Conservation (phyloP, 1,140 invertebrate genomes). For the Scaptomyza montana region DNA sequence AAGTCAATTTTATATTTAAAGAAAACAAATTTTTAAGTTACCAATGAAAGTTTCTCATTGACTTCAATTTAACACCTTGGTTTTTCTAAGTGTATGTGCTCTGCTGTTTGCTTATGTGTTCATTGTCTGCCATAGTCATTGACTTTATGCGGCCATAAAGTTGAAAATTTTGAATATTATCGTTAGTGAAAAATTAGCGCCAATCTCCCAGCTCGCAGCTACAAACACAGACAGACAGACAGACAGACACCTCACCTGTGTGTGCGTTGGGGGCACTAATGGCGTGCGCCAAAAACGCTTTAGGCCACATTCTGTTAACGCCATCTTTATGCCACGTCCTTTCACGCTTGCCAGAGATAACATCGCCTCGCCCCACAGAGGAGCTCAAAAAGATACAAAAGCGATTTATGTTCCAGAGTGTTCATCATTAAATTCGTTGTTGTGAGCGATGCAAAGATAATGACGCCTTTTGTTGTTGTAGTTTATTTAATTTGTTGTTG, state of each 20-base stretch:
- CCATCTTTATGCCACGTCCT: background rate
- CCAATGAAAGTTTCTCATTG: no score
- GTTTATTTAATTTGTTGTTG: constrained; percentile 6
- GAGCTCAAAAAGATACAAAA: constrained; percentile 39
- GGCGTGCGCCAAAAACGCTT: constrained; percentile 72
- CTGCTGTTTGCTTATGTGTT: background rate
- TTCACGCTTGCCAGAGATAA: constrained; percentile 15
- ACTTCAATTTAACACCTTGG: no score
- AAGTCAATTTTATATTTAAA: no score
- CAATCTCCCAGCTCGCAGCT: constrained; percentile 42
- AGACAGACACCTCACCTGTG: constrained; percentile 23
- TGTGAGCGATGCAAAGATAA: constrained; percentile 70
- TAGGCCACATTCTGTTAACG: constrained; percentile 65
- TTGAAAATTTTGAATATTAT: constrained; percentile 82
- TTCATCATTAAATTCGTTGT: constrained; percentile 72
- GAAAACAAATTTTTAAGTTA: no score
- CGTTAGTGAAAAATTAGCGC: constrained; percentile 81
- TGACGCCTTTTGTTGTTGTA: constrained; percentile 35
- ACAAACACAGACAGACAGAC: constrained; percentile 1
- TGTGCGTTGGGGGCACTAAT: constrained; percentile 7
- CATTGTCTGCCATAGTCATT: constrained; percentile 58
- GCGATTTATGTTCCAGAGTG: constrained; percentile 72
- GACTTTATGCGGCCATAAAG: constrained; percentile 76
- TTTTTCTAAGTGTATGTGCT: background rate
- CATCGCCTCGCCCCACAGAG: constrained; percentile 8